Base-by-base conservation (phyloP, 1,140 invertebrate species). In the Cherax destructor region DNA sequence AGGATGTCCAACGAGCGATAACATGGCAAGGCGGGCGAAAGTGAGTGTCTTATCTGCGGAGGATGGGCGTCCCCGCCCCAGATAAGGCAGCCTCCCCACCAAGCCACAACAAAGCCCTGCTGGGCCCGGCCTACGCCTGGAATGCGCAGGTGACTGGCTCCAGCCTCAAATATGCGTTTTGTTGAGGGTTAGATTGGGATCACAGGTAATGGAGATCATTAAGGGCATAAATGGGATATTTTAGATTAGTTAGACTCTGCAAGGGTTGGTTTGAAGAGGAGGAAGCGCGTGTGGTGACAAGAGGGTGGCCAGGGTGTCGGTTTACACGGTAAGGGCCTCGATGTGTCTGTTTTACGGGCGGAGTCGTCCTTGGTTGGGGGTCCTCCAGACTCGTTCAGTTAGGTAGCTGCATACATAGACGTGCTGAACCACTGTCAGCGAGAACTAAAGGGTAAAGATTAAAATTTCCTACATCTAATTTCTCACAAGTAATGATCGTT, bases 81-180 rank as follows among this genome's bases (percentile, higher is more conserved):
- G 84, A 86, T 86, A 86, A 76, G 24, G 84, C 61, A 30, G 84
- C 69, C 84, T 56, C 84, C 72, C 84, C 47, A 77, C 69, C n/a
- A 86, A 65, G 84, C 72, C 72, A 30, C 72, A 76, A 86, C 84
- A 86, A 76, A 76, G 84, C 30, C 7, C 49, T 74, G 72, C 47
- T 76, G 69, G 84, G 69, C 49, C 72, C 56, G 47, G 41, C 30
- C 74, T 47, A 30, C 21, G 6, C 69, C 16, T 13, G 50, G 84
- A 41, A 76, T 56, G 65, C 24, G 49, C 56, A 74, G 84, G 72
- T 56, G 84, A 72, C 11, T 61, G 16, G 16, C 72, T 52, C 4
- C 11, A 30, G 11, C 69, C 74, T 24, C 69, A 69, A 24, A n/a
- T 69, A 13, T 13, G 41, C 81, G 50, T 18, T 65, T 69, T 69